Base-by-base conservation (phyloP, 2,888 invertebrate genomes). In the Sclerodermus sp. region DNA sequence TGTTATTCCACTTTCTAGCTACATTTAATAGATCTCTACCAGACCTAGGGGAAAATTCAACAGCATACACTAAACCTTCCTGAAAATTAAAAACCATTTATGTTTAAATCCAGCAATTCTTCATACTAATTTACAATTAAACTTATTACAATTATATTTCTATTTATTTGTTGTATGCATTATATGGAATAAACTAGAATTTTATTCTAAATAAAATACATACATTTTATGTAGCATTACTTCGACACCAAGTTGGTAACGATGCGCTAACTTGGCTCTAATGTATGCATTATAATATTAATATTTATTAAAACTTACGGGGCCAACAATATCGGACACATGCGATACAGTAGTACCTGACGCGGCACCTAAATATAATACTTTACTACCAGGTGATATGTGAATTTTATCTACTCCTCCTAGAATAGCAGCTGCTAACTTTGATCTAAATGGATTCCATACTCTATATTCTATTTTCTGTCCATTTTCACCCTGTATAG, bases 261-360 rank as follows among this genome's bases (percentile, higher is more conserved):
- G 53, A 47, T 61, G 13, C 47, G 58, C 62, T 51, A 61, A 60
- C 51, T 51, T 74, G 73, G 74, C 73, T 75, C 76, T 75, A 75
- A 76, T 71, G 70, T 68, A 60, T 74, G 76, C 76, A 53, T 47
- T 38, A 2, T 32, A 17, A 34, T 18, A 38, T 30, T 30, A 16
- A 16, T n/a, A 23, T 15, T 13, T 13, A 14, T 15, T 23, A 45
- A 18, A 37, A 63, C 88, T 84, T 78, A 92, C 95, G 10, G 96
- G 95, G 45, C 99, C 99, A 56, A 99, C 96, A 61, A 99, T 83
- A 81, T 99, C 99, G 0, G 97, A 93, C 0, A 98, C 98, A 76
- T 99, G 99, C 18, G 98, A 98, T 47, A 99, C 99, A 1, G 99
- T 99, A 0, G 99, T 99, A 6, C 99, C 99, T 9, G 97, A 97